Evolutionary conservation across 2,888 invertebrate genomes (phyloP).

Genomic region (Pseudolycoriella hygida): DNA sequence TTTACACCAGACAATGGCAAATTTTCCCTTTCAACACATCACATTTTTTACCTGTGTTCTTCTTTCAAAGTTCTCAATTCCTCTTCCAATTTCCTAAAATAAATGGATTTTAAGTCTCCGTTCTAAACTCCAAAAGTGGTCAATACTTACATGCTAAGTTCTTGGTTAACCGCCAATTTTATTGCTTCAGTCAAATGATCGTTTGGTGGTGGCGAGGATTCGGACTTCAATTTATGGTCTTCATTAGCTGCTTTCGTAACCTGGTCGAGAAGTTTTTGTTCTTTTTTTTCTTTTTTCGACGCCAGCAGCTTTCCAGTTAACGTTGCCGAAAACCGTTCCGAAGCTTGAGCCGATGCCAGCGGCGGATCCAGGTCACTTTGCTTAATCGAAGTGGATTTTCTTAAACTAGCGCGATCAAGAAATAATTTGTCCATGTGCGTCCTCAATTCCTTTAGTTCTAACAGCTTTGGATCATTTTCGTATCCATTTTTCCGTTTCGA

Average conservation of each 20-base stretch:
- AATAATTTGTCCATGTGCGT: conserved; percentile 4
- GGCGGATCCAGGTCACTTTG: neutral
- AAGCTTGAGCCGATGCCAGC: neutral
- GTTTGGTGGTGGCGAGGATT: neutral
- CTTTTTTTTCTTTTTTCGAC: neutral
- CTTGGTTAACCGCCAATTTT: conserved; percentile 9
- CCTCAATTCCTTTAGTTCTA: conserved; percentile 4
- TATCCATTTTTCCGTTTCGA: conserved; percentile 4
- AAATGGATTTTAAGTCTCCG: neutral
- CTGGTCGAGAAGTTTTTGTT: neutral
- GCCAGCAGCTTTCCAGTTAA: neutral
- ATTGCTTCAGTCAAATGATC: conserved; percentile 9
- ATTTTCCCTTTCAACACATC: no score
- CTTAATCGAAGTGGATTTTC: neutral
- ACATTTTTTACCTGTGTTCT: conserved; percentile 8
- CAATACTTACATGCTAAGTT: conserved; percentile 8
- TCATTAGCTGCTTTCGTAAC: neutral
- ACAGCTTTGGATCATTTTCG: conserved; percentile 4
- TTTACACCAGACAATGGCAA: no score
- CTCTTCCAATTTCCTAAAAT: conserved; percentile 9
- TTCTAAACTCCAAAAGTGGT: neutral
- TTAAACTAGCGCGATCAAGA: neutral
- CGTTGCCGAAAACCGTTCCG: neutral
- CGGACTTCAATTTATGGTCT: neutral
- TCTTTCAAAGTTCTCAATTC: conserved; percentile 10